phyloP scores from a whole-genome alignment of 2,888 invertebrate genomes.

The Phorcus lineatus region DNA sequence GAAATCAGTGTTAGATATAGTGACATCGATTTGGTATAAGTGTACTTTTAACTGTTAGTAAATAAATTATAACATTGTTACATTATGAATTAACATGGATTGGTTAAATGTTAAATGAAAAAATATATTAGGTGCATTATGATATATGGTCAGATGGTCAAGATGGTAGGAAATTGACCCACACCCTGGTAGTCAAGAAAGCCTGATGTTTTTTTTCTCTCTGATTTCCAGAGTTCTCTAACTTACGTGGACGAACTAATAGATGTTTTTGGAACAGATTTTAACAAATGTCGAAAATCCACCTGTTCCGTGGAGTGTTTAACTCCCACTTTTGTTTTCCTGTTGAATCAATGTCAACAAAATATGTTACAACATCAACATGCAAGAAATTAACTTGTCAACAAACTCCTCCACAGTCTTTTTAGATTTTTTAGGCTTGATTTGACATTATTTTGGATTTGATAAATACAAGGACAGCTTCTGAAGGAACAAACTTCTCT shows the following conservation, averaged over 20 bases:
- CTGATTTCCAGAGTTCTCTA: too few species aligned
- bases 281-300: constrained; percentile 52
- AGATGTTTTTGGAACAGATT: not conserved
- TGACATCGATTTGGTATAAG: not conserved
- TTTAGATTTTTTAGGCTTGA: too few species aligned
- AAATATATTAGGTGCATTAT: not conserved
- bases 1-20: not conserved
- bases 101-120: not conserved
- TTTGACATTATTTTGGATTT: not conserved
- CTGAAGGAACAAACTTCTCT: too few species aligned
- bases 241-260: constrained; percentile 15
- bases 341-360: constrained; percentile 39
- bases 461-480: too few species aligned
- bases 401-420: not conserved
- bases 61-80: not conserved
- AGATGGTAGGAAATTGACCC: not conserved
- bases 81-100: not conserved
- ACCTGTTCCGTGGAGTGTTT: constrained; percentile 52
- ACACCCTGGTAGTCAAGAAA: not conserved
- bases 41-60: not conserved
- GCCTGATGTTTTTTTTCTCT: not conserved
- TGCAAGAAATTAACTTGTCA: not conserved
- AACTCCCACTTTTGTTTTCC: constrained; percentile 62
- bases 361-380: constrained; percentile 15
- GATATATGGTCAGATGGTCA: not conserved